Percentiles rank a stretch among this genome's conserved stretches.
phyloP scores from a whole-genome alignment of 2,113 vertebrate genomes.

The Vanacampus margaritifer region DNA sequence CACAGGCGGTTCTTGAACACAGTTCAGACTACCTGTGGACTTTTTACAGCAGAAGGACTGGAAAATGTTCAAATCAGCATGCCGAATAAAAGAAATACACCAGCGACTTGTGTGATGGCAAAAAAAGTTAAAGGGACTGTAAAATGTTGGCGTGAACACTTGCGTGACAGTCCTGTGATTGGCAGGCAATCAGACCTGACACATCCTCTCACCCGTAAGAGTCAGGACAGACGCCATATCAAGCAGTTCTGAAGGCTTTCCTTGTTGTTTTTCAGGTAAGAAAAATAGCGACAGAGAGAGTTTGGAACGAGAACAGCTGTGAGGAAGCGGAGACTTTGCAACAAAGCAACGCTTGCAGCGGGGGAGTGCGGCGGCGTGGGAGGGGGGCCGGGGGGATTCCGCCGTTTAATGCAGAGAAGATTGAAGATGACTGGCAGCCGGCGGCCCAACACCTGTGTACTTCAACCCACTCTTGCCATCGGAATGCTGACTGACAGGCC shows the following conservation, averaged over 20 bases:
- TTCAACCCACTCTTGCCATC: background rate
- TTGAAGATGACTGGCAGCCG: slow-evolving; percentile 9
- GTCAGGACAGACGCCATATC: background rate
- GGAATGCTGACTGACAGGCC: slow-evolving; percentile 2
- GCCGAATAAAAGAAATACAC: background rate
- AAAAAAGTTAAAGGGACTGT: background rate
- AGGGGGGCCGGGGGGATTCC: background rate
- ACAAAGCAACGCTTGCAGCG: background rate
- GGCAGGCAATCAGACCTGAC: background rate
- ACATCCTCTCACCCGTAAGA: background rate
- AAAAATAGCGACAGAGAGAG: background rate
- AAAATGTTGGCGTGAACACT: background rate
- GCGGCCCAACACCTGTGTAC: slow-evolving; percentile 9
- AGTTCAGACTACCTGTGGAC: background rate
- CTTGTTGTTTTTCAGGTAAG: background rate
- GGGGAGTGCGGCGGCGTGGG: background rate
- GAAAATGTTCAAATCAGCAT: background rate
- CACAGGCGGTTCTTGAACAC: background rate
- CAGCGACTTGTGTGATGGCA: background rate
- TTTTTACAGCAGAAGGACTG: background rate
- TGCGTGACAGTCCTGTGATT: background rate
- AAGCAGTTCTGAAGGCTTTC: background rate
- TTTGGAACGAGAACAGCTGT: background rate
- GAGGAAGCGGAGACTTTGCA: background rate
- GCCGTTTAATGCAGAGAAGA: slow-evolving; percentile 3